These are phyloP conservation scores for Zaprionus bogoriensis DNA, from an alignment of 2,888 invertebrate genomes.

Conservation along the genomic window DNA sequence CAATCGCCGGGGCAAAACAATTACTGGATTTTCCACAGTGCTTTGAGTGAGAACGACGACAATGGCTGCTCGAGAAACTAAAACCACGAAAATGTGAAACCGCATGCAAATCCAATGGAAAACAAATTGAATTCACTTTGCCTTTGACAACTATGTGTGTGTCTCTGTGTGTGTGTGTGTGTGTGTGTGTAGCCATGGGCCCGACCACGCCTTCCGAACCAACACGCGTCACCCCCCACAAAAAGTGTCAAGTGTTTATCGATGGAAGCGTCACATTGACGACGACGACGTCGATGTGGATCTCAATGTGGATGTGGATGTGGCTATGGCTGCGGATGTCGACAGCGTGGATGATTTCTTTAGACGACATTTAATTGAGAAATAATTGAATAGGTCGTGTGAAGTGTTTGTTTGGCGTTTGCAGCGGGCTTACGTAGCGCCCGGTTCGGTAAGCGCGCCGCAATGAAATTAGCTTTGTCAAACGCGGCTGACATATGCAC, in stretches of 20 bases:
- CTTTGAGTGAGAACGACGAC: slow-evolving; percentile 9
- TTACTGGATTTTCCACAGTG: background rate
- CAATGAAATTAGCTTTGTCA: slow-evolving; percentile 75
- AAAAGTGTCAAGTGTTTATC: slow-evolving; percentile 66
- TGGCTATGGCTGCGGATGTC: slow-evolving; percentile 7
- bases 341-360: slow-evolving; percentile 57
- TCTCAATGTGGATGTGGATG: too few relatives aligned
- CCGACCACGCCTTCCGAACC: slow-evolving; percentile 2
- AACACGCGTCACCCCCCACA: slow-evolving; percentile 7
- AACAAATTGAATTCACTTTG: slow-evolving; percentile 64
- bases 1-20: background rate
- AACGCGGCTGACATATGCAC: slow-evolving; percentile 61
- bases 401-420: slow-evolving; percentile 79
- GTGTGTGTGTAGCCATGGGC: background rate
- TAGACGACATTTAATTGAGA: slow-evolving; percentile 80
- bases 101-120: slow-evolving; percentile 45
- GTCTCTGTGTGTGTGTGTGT: background rate
- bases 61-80: slow-evolving; percentile 28
- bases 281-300: background rate
- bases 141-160: slow-evolving; percentile 49
- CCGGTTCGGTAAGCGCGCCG: slow-evolving; percentile 36
- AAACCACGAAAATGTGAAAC: slow-evolving; percentile 20
- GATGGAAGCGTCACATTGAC: slow-evolving; percentile 17
- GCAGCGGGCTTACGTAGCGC: slow-evolving; percentile 10
- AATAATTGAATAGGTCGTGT: slow-evolving; percentile 82